Evolutionary conservation across 1,140 invertebrate species (phyloP).

Genomic region (Wiebesia pumilae): DNA sequence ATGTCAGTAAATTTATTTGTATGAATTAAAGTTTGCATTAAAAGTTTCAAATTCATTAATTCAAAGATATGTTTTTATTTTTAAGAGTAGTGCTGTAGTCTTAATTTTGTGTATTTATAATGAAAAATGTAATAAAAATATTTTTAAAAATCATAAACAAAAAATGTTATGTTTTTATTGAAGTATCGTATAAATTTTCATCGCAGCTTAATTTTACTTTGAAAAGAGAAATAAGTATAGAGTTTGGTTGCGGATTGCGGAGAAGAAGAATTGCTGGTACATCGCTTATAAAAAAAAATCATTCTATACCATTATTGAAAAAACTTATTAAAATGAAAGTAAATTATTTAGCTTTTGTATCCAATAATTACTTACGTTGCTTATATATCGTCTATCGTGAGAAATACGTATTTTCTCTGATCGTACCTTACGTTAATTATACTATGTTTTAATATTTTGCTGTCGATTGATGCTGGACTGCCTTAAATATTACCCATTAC

Average conservation of each 20-base stretch:
- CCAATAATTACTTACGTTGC: not conserved
- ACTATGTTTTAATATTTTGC: conserved; percentile 22
- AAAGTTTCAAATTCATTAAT: not conserved
- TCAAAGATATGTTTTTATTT: conserved; percentile 14
- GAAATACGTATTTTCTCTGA: not conserved
- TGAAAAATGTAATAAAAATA: conserved; percentile 26
- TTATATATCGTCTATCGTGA: conserved; percentile 12
- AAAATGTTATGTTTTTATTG: conserved; percentile 15
- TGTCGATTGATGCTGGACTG: conserved; percentile 43
- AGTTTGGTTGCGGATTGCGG: conserved; percentile 34
- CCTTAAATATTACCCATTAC: conserved; percentile 23
- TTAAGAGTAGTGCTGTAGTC: conserved; percentile 15
- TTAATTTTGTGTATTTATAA: conserved; percentile 35
- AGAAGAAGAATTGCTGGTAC: conserved; percentile 29
- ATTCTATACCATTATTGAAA: not conserved
- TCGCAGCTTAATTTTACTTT: conserved; percentile 7
- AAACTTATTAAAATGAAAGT: not conserved
- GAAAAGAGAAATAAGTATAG: conserved; percentile 23
- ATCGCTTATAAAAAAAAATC: conserved; percentile 2
- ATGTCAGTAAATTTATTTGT: not conserved
- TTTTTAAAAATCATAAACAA: conserved; percentile 29
- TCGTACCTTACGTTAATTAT: not conserved
- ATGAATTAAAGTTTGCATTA: not conserved
- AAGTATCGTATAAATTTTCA: not conserved
- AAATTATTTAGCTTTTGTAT: not conserved